phyloP scores from a whole-genome alignment of 1,140 invertebrate genomes.

The Pinna nobilis region DNA sequence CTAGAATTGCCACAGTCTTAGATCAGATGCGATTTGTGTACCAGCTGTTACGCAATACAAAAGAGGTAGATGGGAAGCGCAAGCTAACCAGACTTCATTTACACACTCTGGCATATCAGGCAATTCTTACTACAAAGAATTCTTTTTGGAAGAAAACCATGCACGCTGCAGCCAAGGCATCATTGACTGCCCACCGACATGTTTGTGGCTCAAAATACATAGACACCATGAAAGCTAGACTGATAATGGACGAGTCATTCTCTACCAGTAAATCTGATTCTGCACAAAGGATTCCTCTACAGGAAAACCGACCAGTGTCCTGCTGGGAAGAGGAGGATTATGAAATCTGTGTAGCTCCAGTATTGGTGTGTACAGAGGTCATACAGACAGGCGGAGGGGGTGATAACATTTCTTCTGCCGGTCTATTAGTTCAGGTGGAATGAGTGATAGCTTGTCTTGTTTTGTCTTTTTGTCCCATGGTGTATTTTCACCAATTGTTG shows the following conservation, averaged over 20 bases:
- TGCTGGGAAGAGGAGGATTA: slow-evolving; percentile 87
- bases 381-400: slow-evolving; percentile 90
- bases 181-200: slow-evolving; percentile 88
- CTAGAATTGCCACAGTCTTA: slow-evolving; percentile 85
- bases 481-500: no score
- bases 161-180: slow-evolving; percentile 88
- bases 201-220: slow-evolving; percentile 87
- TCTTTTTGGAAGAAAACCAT: slow-evolving; percentile 81
- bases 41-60: slow-evolving; percentile 72
- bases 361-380: slow-evolving; percentile 88
- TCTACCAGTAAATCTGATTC: slow-evolving; percentile 77
- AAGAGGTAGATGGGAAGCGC: slow-evolving; percentile 73
- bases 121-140: slow-evolving; percentile 83
- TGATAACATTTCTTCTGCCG: slow-evolving; percentile 91
- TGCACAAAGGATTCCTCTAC: slow-evolving; percentile 55
- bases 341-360: slow-evolving; percentile 88
- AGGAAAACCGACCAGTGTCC: slow-evolving; percentile 80
- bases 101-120: slow-evolving; percentile 91
- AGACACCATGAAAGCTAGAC: slow-evolving; percentile 81
- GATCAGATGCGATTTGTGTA: slow-evolving; percentile 89
- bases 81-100: slow-evolving; percentile 87
- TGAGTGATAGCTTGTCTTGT: no score
- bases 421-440: slow-evolving; percentile 77
- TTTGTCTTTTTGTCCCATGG: no score
- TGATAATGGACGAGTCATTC: slow-evolving; percentile 91